A percentile compares a stretch with the other conserved stretches of the same genome.
phyloP scores from a whole-genome alignment of 2,797 vertebrate genomes.

The Furcifer pardalis region DNA sequence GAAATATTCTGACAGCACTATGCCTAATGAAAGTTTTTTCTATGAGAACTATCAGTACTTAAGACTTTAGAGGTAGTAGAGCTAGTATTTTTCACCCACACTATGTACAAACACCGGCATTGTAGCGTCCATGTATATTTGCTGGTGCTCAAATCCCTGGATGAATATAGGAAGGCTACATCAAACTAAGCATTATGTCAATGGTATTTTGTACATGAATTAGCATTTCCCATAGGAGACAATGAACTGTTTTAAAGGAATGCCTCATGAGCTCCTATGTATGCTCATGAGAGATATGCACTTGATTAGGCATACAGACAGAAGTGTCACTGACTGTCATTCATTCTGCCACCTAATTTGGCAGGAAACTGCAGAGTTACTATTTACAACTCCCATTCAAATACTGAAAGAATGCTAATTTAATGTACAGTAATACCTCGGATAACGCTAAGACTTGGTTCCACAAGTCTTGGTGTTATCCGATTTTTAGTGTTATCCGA shows the following conservation, averaged over 20 bases:
- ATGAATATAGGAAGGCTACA: no score
- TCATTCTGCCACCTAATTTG: background rate
- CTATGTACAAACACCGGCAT: no score
- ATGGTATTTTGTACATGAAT: background rate
- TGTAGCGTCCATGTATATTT: background rate
- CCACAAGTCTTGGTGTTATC: no score
- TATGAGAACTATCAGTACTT: background rate
- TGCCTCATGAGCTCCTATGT: background rate
- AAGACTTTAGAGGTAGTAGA: background rate
- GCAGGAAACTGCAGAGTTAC: background rate
- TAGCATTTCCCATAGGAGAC: background rate
- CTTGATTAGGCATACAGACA: background rate
- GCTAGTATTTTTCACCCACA: background rate
- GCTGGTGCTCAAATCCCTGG: background rate
- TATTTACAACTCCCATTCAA: background rate
- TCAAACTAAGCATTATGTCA: no score
- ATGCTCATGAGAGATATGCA: background rate
- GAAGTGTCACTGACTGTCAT: background rate
- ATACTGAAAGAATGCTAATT: background rate
- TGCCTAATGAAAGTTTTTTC: background rate
- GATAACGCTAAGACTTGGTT: no score
- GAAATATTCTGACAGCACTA: background rate
- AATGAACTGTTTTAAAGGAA: background rate
- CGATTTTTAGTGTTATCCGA: no score
- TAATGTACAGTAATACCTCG: no score